phyloP scores from a whole-genome alignment of 2,888 invertebrate genomes.

The Globia sparganii region DNA sequence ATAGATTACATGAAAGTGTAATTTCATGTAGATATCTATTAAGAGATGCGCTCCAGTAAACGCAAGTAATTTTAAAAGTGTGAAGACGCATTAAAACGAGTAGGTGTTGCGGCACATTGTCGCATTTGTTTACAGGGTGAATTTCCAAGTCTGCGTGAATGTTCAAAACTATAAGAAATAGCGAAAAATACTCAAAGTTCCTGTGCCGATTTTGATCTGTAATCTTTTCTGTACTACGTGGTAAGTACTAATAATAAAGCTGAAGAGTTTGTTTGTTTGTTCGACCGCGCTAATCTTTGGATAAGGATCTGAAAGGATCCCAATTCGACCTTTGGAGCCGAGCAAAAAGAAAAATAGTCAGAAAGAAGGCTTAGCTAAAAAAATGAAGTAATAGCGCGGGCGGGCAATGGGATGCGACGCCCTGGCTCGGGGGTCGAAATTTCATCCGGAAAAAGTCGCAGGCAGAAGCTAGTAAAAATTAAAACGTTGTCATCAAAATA shows the following conservation, averaged over 20 bases:
- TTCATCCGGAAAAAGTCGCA: neutral
- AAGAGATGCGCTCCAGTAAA: conserved; percentile 19
- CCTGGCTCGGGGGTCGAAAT: neutral
- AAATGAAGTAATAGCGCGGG: neutral
- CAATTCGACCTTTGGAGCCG: neutral
- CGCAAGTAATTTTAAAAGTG: conserved; percentile 22
- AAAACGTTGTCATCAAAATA: neutral
- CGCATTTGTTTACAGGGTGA: neutral
- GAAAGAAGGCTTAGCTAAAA: neutral
- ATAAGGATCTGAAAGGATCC: neutral
- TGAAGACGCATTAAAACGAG: conserved; percentile 3
- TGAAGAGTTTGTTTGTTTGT: neutral
- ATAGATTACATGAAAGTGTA: conserved; percentile 13
- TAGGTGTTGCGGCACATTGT: neutral
- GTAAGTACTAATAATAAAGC: neutral
- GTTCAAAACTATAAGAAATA: neutral
- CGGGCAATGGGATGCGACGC: neutral
- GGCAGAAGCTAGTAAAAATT: neutral
- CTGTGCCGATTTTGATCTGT: no score
- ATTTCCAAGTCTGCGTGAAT: neutral
- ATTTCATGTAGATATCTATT: conserved; percentile 23
- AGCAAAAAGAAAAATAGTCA: neutral
- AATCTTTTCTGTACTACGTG: no score
- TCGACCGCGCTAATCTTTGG: neutral
- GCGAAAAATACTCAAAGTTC: neutral